These are phyloP conservation scores for Nemopilema nomurai DNA, from an alignment of 30 jellyfish, hydroid and myxozoan species.

Conservation along the genomic window DNA sequence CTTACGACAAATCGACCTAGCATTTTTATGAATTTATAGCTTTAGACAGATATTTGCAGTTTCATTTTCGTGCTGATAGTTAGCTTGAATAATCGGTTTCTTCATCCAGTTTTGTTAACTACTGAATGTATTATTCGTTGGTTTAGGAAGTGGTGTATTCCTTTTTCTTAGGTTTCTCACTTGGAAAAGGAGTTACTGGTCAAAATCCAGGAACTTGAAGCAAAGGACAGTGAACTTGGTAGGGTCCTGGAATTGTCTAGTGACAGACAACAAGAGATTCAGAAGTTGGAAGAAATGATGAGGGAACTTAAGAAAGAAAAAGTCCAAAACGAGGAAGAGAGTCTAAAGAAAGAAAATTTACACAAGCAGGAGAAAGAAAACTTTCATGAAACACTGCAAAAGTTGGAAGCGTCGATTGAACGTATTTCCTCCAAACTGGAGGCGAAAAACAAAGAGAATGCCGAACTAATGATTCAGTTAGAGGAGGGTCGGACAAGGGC, in stretches of 20 bases:
- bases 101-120: too few relatives aligned
- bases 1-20: too few relatives aligned
- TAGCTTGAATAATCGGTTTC: too few relatives aligned
- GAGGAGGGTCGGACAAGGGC: conserved; percentile 47
- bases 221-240: conserved; percentile 23
- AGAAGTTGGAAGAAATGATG: conserved; percentile 53
- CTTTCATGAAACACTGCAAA: conserved; percentile 17
- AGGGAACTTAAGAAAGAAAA: conserved; percentile 71
- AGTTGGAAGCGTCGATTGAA: conserved; percentile 10
- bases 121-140: too few relatives aligned
- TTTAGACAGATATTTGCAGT: too few relatives aligned
- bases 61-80: too few relatives aligned
- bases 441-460: conserved; percentile 42
- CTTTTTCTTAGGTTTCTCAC: conserved; percentile 24
- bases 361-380: conserved; percentile 23
- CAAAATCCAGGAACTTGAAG: not conserved
- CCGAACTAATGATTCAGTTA: conserved; percentile 54
- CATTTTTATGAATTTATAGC: too few relatives aligned
- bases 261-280: conserved; percentile 47
- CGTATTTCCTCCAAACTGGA: conserved; percentile 28
- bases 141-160: too few relatives aligned
- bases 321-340: conserved; percentile 30
- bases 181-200: not conserved
- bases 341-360: not conserved
- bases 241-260: not conserved